A percentile compares a stretch with the other conserved stretches of the same genome.
These are phyloP conservation scores for Probosciger aterrimus DNA, from an alignment of 2,113 vertebrate genomes.

Conservation along the genomic window DNA sequence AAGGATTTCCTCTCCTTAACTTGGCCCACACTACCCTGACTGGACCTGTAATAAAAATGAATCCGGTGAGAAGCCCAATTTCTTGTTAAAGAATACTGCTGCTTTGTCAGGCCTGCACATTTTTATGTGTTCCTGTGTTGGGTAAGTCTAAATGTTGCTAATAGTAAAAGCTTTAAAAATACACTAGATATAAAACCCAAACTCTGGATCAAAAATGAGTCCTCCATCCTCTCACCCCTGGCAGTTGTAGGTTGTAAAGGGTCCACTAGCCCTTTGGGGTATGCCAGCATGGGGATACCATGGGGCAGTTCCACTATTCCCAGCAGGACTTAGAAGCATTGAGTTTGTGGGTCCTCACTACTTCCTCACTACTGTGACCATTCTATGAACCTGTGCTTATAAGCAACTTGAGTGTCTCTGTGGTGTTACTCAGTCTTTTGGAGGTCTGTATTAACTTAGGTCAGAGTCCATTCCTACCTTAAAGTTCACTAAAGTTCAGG, in stretches of 20 bases:
- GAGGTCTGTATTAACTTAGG: neutral
- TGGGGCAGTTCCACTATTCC: neutral
- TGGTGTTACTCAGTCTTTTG: neutral
- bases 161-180: neutral
- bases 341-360: neutral
- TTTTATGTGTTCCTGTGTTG: neutral
- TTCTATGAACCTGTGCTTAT: neutral
- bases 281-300: neutral
- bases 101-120: neutral
- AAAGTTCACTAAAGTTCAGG: neutral
- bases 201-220: neutral
- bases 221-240: too few relatives aligned
- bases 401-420: neutral
- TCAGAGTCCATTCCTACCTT: neutral
- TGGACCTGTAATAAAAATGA: slow-evolving; percentile 56
- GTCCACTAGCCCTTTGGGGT: neutral
- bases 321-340: neutral
- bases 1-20: slow-evolving; percentile 62
- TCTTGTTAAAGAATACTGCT: neutral
- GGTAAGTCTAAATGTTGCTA: neutral
- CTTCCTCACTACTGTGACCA: neutral
- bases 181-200: neutral
- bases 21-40: slow-evolving; percentile 47
- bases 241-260: neutral
- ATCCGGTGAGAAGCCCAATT: slow-evolving; percentile 51